Evolutionary conservation across 2,888 invertebrate genomes (phyloP).

Genomic region (Aphodius granarius): DNA sequence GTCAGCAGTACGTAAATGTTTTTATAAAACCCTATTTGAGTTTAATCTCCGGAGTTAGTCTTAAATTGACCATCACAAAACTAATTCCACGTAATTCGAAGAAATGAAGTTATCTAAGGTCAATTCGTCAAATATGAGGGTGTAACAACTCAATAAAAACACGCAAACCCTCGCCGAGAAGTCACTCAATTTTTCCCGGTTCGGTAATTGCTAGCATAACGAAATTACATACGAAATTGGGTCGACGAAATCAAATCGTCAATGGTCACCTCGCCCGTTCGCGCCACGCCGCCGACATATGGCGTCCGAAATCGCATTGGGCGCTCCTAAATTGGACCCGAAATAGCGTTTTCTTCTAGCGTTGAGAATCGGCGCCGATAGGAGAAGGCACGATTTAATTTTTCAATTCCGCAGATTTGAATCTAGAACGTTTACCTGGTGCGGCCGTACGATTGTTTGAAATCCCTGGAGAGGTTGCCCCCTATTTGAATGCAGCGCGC

Average conservation of each 20-base stretch:
- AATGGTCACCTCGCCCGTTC: neutral
- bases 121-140: neutral
- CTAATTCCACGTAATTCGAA: neutral
- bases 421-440: constrained; percentile 11
- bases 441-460: constrained; percentile 6
- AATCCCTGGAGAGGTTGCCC: neutral
- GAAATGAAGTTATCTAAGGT: neutral
- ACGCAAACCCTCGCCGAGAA: neutral
- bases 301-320: neutral
- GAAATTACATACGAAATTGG: neutral
- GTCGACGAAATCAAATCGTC: neutral
- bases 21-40: neutral
- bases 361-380: neutral
- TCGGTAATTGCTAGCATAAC: neutral
- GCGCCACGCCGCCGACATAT: neutral
- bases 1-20: neutral
- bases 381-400: constrained; percentile 6
- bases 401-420: constrained; percentile 12
- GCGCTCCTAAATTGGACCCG: neutral
- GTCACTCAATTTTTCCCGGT: constrained; percentile 6
- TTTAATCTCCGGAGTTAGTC: neutral
- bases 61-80: neutral
- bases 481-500: neutral
- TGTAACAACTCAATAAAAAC: neutral
- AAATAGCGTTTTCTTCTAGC: neutral